Base-by-base conservation (phyloP, 2,113 vertebrate genomes). In the Platysternon megacephalum region DNA sequence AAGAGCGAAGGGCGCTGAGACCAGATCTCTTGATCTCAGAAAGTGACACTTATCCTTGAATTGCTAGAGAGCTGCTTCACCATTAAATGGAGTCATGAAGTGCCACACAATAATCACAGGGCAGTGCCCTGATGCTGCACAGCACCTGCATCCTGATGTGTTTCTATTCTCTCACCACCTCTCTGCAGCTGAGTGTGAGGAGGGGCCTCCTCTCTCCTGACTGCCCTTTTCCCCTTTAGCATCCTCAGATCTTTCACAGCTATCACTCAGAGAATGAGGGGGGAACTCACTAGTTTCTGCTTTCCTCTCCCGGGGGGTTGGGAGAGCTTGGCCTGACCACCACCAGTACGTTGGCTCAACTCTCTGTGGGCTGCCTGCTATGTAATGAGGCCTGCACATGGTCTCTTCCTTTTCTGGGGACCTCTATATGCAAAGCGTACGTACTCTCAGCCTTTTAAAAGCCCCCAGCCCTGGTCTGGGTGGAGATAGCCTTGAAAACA, bases 381-480 rank as follows among this genome's bases (percentile, higher is more conserved):
- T 13, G 5, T 29, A 56, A 8, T 82, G 48, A 78, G 32, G 74
- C 16, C 55, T 89, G 56, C 42, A 42, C 46, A 35, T 3, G 3
- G 7, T 14, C 35, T 35, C 7, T 65, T 32, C 35, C 6, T n/a
- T 14, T n/a, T 32, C 5, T 32, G 61, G 82, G 46, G 88, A 80
- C 17, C 51, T 42, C 35, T n/a, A 42, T 8, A 42, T 55, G 80
- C 35, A 55, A 55, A 82, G 28, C 11, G 3, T 74, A 21, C 21
- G 3, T 74, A 11, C 22, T 5, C 3, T 65, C 17, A 44, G 21
- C 7, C 0, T 0, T 79, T 55, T 90, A 79, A 93, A 78, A 28
- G 4, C 49, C 2, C 4, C 24, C 28, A 51, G 39, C 82, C 13
- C 5, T 88, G 39, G 76, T 53, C 68, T 58, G 48, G 6, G 8